Evolutionary conservation across 2,113 vertebrate species (phyloP).

Genomic region (Passerina amoena): DNA sequence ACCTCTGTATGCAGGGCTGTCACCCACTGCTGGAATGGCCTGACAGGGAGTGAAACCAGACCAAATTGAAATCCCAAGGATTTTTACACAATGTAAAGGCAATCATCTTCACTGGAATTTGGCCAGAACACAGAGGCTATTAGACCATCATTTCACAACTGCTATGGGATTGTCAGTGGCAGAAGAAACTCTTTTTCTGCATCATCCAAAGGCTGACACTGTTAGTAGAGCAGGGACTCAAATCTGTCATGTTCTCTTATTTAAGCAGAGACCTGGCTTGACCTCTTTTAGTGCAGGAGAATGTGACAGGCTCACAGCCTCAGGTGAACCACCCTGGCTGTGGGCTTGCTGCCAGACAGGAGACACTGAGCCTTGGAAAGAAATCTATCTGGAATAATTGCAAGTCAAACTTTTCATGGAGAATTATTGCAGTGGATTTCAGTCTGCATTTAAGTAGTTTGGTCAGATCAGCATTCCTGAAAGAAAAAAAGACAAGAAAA

Average conservation of each 20-base stretch:
- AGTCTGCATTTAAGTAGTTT: neutral
- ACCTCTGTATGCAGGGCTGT: neutral
- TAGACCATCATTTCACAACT: neutral
- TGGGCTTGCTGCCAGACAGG: neutral
- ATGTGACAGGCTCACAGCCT: neutral
- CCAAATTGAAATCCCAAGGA: neutral
- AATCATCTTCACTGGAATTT: neutral
- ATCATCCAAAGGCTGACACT: neutral
- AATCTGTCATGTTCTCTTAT: neutral
- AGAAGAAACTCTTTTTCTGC: neutral
- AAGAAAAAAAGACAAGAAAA: neutral
- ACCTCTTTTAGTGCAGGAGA: neutral
- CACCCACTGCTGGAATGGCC: neutral
- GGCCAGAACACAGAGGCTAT: neutral
- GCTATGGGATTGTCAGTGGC: neutral
- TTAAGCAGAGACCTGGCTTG: conserved; percentile 2
- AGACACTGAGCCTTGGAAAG: neutral
- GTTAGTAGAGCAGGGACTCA: neutral
- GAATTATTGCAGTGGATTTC: neutral
- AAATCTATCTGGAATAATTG: neutral
- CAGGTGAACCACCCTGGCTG: neutral
- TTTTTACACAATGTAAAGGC: neutral
- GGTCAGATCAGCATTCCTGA: neutral
- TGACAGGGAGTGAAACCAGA: neutral
- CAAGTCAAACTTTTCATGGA: neutral